phyloP scores from a whole-genome alignment of 2,113 vertebrate genomes.

The Halichoerus grypus region DNA sequence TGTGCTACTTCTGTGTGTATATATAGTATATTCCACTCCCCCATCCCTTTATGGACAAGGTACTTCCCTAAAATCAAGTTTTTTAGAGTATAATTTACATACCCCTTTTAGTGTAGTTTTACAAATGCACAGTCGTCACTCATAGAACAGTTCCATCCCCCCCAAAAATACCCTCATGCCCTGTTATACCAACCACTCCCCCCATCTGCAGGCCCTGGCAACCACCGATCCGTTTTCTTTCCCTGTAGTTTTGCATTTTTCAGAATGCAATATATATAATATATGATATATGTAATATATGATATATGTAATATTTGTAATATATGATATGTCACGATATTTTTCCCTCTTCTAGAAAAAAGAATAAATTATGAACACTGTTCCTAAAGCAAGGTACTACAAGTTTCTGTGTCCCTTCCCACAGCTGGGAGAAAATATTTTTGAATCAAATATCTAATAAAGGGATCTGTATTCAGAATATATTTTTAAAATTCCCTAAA shows the following conservation, averaged over 20 bases:
- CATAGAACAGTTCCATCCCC: neutral
- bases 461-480: neutral
- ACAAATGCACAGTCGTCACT: neutral
- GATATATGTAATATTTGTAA: neutral
- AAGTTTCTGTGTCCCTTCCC: neutral
- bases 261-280: neutral
- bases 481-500: neutral
- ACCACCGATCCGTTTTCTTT: neutral
- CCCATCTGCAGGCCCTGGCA: neutral
- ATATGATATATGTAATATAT: neutral
- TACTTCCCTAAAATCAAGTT: neutral
- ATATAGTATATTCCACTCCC: neutral
- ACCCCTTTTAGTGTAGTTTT: neutral
- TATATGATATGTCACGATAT: neutral
- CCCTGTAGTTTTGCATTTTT: neutral
- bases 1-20: neutral
- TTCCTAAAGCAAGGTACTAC: constrained; percentile 4
- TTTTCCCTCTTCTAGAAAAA: constrained; percentile 24
- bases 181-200: neutral
- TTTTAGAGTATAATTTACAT: neutral
- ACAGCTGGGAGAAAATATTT: constrained; percentile 1
- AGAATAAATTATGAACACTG: constrained; percentile 25
- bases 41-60: neutral
- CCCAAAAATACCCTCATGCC: neutral
- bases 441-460: constrained; percentile 10